phyloP scores from a whole-genome alignment of 2,797 vertebrate species.

The Dendrocincla fuliginosa region DNA sequence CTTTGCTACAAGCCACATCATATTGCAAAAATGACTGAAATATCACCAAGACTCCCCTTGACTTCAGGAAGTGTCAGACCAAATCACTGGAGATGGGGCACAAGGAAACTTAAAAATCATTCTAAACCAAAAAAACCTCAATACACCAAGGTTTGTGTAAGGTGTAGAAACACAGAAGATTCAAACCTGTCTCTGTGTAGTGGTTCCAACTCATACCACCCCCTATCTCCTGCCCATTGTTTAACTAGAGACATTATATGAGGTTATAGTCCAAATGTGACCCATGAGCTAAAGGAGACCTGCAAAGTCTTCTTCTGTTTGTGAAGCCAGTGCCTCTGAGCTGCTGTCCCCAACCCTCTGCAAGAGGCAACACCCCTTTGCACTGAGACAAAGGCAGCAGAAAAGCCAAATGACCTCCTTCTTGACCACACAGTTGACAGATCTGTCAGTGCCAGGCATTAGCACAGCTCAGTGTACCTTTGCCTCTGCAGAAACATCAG shows the following conservation, averaged over 20 bases:
- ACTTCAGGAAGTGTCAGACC: neutral
- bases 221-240: neutral
- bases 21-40: constrained; percentile 11
- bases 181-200: neutral
- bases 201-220: neutral
- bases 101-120: neutral
- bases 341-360: neutral
- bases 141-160: neutral
- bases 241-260: neutral
- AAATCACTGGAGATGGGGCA: neutral
- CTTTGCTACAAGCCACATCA: neutral
- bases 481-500: neutral
- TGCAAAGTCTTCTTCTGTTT: neutral
- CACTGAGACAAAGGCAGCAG: neutral
- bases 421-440: neutral
- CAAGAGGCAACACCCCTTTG: neutral
- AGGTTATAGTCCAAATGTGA: neutral
- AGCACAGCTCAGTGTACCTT: neutral
- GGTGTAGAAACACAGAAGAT: neutral
- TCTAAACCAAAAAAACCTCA: neutral
- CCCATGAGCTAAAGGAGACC: neutral
- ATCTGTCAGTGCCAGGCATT: neutral
- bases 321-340: neutral
- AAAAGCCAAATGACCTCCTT: neutral
- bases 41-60: neutral